A percentile compares a stretch with the other conserved stretches of the same genome.
These are phyloP conservation scores for Caenorhabditis sp. DNA, from an alignment of 2,888 invertebrate species.

Conservation along the genomic window DNA sequence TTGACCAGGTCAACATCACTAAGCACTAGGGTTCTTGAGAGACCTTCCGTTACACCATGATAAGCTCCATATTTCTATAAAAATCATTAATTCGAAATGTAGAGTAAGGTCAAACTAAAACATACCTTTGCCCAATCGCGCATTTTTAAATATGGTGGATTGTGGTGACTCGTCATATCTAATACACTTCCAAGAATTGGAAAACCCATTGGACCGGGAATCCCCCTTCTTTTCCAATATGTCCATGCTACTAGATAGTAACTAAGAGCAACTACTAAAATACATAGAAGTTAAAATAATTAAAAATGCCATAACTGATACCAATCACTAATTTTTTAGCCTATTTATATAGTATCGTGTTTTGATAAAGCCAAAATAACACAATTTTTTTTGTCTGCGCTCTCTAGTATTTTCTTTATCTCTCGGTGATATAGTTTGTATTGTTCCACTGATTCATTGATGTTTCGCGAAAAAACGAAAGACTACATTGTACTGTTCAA, in stretches of 20 bases:
- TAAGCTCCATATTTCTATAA: conserved; percentile 38
- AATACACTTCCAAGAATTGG: conserved; percentile 37
- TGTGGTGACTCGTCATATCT: conserved; percentile 6
- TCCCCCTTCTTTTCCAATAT: conserved; percentile 47
- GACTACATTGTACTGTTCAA: no score
- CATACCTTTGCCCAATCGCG: conserved; percentile 51
- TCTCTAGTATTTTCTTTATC: no score
- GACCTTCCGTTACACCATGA: conserved; percentile 54
- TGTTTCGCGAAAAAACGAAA: no score
- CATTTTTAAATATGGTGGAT: conserved; percentile 17
- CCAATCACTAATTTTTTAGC: no score
- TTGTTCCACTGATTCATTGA: no score
- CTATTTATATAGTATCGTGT: no score
- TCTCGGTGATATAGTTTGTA: no score
- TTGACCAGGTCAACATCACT: conserved; percentile 72
- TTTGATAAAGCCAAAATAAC: no score
- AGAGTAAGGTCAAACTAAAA: neutral
- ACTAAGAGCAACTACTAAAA: conserved; percentile 10
- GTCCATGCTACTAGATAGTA: conserved; percentile 26
- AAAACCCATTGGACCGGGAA: conserved; percentile 39
- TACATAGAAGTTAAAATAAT: no score
- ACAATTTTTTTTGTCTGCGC: no score
- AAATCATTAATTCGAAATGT: neutral
- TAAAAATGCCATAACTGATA: no score
- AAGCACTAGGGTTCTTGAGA: conserved; percentile 70